Evolutionary conservation across 2,113 vertebrate species (phyloP).

Genomic region (Tachysurus vachellii): DNA sequence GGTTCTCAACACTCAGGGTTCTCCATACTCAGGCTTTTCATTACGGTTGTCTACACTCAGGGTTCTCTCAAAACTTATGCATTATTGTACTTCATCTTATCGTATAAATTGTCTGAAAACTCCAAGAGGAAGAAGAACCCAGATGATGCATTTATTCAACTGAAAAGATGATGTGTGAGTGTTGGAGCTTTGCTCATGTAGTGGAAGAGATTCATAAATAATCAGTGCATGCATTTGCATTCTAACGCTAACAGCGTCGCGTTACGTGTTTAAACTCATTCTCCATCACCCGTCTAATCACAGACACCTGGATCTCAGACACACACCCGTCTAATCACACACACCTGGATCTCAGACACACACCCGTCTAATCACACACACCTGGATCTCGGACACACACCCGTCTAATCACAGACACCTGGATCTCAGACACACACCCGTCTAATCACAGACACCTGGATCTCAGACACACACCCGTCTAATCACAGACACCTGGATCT

Average conservation of each 20-base stretch:
- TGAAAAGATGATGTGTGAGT: no score
- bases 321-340: neutral
- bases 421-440: neutral
- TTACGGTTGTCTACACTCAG: neutral
- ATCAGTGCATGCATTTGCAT: no score
- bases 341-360: neutral
- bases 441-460: constrained; percentile 1
- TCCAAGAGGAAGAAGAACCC: no score
- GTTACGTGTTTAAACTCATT: no score
- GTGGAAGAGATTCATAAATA: no score
- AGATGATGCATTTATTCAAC: no score
- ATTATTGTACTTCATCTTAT: no score
- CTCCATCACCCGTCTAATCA: neutral
- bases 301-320: neutral
- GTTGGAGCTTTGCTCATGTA: no score
- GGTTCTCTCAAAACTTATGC: neutral
- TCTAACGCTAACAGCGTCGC: no score
- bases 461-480: neutral
- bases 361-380: neutral
- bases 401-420: neutral
- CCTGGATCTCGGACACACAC: neutral
- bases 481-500: constrained; percentile 1
- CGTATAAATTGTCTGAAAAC: no score
- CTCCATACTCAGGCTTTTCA: neutral
- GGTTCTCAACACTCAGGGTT: neutral